Evolutionary conservation across 2,113 vertebrate genomes (phyloP).

Genomic region (Pseudolaguvia tuberculata): DNA sequence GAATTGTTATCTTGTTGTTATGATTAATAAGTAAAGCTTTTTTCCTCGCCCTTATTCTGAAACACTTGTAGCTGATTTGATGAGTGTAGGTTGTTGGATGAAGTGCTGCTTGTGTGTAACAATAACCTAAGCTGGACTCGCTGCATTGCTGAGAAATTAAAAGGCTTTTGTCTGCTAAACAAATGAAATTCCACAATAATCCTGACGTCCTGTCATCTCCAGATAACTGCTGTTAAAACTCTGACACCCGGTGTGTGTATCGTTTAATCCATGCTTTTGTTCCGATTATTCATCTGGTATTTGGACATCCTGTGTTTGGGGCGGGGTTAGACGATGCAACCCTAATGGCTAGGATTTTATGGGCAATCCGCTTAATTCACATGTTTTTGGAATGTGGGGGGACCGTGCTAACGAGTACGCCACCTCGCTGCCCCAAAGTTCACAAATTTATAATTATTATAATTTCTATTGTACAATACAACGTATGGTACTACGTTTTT

Average conservation of each 20-base stretch:
- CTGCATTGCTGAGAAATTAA: slow-evolving; percentile 7
- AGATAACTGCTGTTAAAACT: too few species aligned
- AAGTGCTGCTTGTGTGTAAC: neutral
- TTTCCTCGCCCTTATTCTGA: neutral
- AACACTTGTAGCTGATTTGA: neutral
- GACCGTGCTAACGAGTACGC: too few species aligned
- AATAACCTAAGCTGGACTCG: neutral
- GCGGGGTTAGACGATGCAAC: too few species aligned
- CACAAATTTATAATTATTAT: too few species aligned
- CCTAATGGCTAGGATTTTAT: too few species aligned
- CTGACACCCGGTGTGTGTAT: neutral
- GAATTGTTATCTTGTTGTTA: too few species aligned
- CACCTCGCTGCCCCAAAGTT: too few species aligned
- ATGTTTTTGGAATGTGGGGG: too few species aligned
- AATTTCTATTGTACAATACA: too few species aligned
- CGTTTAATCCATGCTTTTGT: neutral
- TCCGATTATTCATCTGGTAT: neutral
- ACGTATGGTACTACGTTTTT: too few species aligned
- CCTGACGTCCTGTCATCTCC: neutral
- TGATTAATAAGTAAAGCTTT: neutral
- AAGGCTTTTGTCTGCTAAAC: neutral
- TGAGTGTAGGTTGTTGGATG: neutral
- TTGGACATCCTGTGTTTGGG: neutral
- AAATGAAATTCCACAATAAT: neutral
- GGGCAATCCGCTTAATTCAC: too few species aligned